Evolutionary conservation across 2,888 invertebrate genomes (phyloP).

Genomic region (Tenodera sinensis): DNA sequence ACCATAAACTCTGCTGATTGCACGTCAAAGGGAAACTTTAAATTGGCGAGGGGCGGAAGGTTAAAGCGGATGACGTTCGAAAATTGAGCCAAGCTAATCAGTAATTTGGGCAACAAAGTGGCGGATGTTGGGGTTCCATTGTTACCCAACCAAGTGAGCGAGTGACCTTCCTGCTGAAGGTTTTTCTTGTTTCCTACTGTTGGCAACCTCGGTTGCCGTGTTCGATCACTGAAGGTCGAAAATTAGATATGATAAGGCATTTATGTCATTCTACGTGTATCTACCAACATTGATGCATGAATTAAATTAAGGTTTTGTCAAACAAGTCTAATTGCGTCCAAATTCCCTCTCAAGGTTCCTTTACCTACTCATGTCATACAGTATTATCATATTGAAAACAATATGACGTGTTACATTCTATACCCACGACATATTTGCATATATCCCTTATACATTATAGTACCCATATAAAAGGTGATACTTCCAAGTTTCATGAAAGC

Average conservation of each 20-base stretch:
- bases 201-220: background rate
- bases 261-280: background rate
- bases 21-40: background rate
- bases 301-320: background rate
- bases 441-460: no score
- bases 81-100: background rate
- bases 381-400: no score
- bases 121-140: background rate
- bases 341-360: no score
- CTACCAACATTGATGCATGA: background rate
- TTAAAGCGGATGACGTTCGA: background rate
- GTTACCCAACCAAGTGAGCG: background rate
- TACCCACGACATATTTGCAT: no score
- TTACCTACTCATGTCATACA: no score
- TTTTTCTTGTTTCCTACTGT: background rate
- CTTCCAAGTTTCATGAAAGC: no score
- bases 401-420: no score
- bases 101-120: background rate
- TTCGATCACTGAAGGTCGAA: background rate
- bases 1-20: background rate
- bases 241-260: background rate
- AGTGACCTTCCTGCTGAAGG: background rate
- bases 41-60: background rate
- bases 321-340: background rate
- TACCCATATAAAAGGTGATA: no score